Evolutionary conservation across 2,113 vertebrate species (phyloP), one percentile per base, ranked within the genome.

Genomic region (Porphyrio hochstetteri): DNA sequence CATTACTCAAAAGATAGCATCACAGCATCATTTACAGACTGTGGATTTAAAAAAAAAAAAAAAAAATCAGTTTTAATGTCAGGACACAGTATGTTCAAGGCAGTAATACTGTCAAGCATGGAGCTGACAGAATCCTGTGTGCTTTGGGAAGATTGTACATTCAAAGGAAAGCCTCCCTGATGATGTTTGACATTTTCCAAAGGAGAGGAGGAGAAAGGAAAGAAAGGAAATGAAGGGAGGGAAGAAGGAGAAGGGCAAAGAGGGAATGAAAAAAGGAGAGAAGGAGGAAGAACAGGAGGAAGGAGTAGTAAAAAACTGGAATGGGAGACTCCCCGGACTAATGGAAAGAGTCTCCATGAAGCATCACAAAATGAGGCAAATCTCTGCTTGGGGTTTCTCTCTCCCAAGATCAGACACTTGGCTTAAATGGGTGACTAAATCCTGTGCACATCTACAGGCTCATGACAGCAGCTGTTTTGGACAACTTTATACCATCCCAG

Each of bases 1-100:
- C 71, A 82, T 74, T 91, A 53, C 90, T 46, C 88, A 55, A 89
- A 89, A 91, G 93, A 96, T 89, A 87, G 46, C 74, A 96, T 94
- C 91, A 88, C 35, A 59, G 82, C 91, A 89, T 93, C 78, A 90
- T 95, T 95, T 92, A 88, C 56, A 69, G 67, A 36, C 60, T 78
- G 48, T 0, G 16, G 74, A 79, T 82, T 79, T 78, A 24, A 70
- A 65, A 35, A 31, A 52, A 70, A 65, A 35, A 31, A 52, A 56
- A 29, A 38, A 21, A 11, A 18, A 4, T 23, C 16, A 21, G 40
- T 72, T 91, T 90, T 81, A 92, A 94, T 57, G 81, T 72, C 78
- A 94, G 86, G 74, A 79, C 65, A 83, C 38, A 87, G 48, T 71
- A 59, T 31, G 55, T 95, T 94, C 89, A 80, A 95, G 77, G 21